Evolutionary conservation across 2,113 vertebrate species (phyloP).

Genomic region (Paramormyrops kingsleyae): DNA sequence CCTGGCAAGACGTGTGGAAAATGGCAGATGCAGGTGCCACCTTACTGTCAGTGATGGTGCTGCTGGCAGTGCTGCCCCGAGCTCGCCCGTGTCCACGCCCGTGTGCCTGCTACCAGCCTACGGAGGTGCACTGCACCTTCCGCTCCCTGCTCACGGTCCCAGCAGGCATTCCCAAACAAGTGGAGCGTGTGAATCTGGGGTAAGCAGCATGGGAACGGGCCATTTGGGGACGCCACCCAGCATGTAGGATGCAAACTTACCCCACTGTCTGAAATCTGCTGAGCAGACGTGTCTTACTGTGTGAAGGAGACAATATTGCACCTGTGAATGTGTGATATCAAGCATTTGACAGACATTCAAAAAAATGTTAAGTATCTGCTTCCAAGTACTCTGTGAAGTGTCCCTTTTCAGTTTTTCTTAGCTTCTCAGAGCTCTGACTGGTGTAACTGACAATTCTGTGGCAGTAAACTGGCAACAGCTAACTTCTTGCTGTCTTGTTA

Average conservation of each 20-base stretch:
- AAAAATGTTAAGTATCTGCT: neutral
- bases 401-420: neutral
- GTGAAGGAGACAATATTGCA: neutral
- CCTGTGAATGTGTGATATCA: neutral
- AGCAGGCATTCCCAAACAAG: conserved; percentile 51
- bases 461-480: neutral
- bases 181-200: conserved; percentile 89
- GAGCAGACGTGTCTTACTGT: neutral
- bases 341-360: neutral
- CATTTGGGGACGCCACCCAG: neutral
- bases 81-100: conserved; percentile 64
- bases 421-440: neutral
- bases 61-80: neutral
- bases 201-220: conserved; percentile 37
- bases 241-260: neutral
- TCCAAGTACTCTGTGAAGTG: neutral
- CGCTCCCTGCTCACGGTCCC: conserved; percentile 74
- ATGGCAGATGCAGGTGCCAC: conserved; percentile 33
- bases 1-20: conserved; percentile 7
- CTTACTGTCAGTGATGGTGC: conserved; percentile 56
- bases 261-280: neutral
- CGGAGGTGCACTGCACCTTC: conserved; percentile 90
- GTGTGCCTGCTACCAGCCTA: conserved; percentile 78
- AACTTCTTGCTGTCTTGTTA: conserved; percentile 10
- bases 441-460: neutral